Base-by-base conservation (phyloP, 2,888 invertebrate genomes). In the Sarcophaga caerulescens region DNA sequence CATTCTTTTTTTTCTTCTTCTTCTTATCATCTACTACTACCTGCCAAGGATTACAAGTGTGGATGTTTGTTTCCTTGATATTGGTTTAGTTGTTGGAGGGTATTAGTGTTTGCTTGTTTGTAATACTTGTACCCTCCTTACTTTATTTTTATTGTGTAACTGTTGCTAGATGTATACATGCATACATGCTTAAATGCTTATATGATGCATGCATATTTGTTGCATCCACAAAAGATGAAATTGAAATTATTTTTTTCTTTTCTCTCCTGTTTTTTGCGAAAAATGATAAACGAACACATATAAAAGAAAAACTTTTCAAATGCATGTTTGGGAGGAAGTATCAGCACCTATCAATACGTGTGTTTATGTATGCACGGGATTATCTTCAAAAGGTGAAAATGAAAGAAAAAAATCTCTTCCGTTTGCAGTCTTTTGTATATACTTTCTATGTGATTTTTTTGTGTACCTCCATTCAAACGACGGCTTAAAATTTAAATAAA, bases 401-500 rank as follows among this genome's bases (percentile, higher is more conserved):
- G 25, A 19, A 21, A 11, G 23, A 62, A 70, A 45, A 59, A 65
- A 19, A 35, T 35, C 1, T 35, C 35, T 35, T 35, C 45, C 25
- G n/a, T 47, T 52, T 52, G 4, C 6, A 25, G 44, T 17, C 52
- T 4, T 12, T 52, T 65, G 35, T 25, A 19, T 60, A 19, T 47
- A 6, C 11, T 59, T 52, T 63, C 17, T 5, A 44, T 5, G 5
- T 4, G 11, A 17, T 23, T 62, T 47, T 3, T 70, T n/a, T 66
- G 45, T 59, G 62, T 23, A 23, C 14, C 11, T 23, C 44, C 45
- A 12, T 62, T 66, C 12, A 19, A 74, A 63, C 21, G 52, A 52
- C 12, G 12, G 17, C 19, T 79, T 25, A 45, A 52, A 52, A 62
- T n/a, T 66, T 44, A 52, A 82, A 77, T 68, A 77, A 66, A 77